A percentile compares a stretch with the other conserved stretches of the same genome.
Evolutionary conservation across 2,888 invertebrate genomes (phyloP).

Genomic region (Clusia tigrina): DNA sequence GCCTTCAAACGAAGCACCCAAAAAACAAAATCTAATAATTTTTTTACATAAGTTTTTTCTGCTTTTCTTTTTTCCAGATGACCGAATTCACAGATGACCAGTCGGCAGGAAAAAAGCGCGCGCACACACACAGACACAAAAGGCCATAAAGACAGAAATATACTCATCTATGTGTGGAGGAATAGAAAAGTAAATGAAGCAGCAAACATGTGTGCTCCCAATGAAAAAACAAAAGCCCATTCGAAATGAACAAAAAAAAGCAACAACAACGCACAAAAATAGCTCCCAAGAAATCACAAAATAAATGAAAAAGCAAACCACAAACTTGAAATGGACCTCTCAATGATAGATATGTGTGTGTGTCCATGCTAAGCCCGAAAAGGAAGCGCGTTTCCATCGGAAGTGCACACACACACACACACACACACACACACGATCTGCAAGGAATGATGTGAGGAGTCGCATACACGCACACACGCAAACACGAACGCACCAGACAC

Average conservation of each 20-base stretch:
- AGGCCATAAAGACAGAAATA: too few species aligned
- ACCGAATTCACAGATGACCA: constrained; percentile 47
- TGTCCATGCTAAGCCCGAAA: too few species aligned
- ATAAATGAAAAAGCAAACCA: constrained; percentile 12
- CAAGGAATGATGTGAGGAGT: constrained; percentile 4
- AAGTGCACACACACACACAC: not conserved
- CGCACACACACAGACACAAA: constrained; percentile 37
- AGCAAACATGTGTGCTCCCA: constrained; percentile 9
- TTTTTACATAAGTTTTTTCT: constrained; percentile 43
- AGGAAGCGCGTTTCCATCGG: constrained; percentile 4
- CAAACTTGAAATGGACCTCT: constrained; percentile 14
- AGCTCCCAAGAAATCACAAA: constrained; percentile 32
- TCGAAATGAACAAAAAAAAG: constrained; percentile 23
- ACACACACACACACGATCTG: not conserved
- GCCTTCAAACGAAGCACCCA: constrained; percentile 20
- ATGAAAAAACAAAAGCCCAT: constrained; percentile 8
- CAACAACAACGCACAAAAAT: not conserved
- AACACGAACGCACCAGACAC: constrained; percentile 16
- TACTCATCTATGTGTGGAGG: constrained; percentile 27
- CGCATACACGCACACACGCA: constrained; percentile 19
- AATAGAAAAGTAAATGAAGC: constrained; percentile 29
- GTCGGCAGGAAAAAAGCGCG: too few species aligned
- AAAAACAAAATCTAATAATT: constrained; percentile 40
- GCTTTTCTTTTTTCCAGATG: constrained; percentile 39
- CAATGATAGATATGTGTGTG: constrained; percentile 23